These are phyloP conservation scores for Syngnathus floridae DNA, from an alignment of 2,113 vertebrate genomes.

Conservation along the genomic window DNA sequence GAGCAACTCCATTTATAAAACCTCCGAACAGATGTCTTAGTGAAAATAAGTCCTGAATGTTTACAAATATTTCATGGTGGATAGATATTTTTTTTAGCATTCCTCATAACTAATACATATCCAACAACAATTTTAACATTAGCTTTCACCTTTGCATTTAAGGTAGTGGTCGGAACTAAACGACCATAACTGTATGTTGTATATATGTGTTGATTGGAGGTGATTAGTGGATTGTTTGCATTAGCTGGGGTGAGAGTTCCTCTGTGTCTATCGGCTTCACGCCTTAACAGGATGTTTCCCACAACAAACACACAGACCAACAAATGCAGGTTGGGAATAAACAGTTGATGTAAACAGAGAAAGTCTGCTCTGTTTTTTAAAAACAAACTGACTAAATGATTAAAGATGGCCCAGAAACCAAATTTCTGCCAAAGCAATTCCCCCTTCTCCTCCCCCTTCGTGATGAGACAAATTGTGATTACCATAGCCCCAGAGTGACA, in stretches of 20 bases:
- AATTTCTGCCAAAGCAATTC: neutral
- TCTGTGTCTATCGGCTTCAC: conserved; percentile 42
- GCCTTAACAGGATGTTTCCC: conserved; percentile 6
- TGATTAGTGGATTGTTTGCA: neutral
- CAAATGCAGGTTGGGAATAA: neutral
- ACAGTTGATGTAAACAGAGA: conserved; percentile 9
- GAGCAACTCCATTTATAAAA: conserved; percentile 40
- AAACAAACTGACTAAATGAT: neutral
- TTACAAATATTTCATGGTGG: neutral
- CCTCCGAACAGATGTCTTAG: conserved; percentile 36
- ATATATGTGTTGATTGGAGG: too few species aligned
- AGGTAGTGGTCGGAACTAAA: neutral
- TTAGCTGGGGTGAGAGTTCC: conserved; percentile 10
- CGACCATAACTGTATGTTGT: neutral
- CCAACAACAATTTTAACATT: neutral
- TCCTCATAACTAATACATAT: neutral
- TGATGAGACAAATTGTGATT: conserved; percentile 9
- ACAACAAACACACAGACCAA: conserved; percentile 5
- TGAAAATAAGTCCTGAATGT: conserved; percentile 9
- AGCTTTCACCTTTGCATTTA: neutral
- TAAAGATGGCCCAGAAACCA: neutral
- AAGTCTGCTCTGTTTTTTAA: conserved; percentile 1
- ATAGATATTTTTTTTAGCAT: too few species aligned
- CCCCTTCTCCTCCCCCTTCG: neutral
- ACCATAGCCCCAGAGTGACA: conserved; percentile 24